Conservation (phyloP, 2,113 vertebrate genomes). For the Tor tambroides region DNA sequence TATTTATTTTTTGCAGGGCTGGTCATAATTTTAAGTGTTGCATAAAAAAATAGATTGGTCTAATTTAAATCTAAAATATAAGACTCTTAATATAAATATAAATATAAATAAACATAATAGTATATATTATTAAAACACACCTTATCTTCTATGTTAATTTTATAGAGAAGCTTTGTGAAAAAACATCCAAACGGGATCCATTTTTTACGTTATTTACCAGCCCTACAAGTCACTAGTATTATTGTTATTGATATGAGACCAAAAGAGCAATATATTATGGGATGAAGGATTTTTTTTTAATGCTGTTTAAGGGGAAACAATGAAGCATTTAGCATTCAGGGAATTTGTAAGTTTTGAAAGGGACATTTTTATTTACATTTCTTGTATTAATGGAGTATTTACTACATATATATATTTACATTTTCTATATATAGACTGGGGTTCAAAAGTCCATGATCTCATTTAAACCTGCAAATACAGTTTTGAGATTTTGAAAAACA, state of each 20-base stretch:
- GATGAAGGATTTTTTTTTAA: too few relatives aligned
- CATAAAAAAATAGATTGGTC: too few relatives aligned
- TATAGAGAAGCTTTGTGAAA: too few relatives aligned
- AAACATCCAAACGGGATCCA: too few relatives aligned
- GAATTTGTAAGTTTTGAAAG: not conserved
- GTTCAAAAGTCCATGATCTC: not conserved
- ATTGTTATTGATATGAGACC: not conserved
- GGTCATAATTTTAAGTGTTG: too few relatives aligned
- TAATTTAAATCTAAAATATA: too few relatives aligned
- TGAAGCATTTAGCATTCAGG: not conserved
- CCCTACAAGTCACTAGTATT: not conserved
- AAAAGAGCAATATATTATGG: not conserved
- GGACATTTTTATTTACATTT: not conserved
- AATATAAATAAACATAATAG: too few relatives aligned
- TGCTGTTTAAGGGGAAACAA: not conserved
- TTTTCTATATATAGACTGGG: not conserved
- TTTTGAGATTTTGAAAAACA: not conserved
- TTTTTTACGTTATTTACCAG: not conserved
- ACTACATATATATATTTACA: not conserved
- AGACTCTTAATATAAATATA: too few relatives aligned
- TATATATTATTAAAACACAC: not conserved
- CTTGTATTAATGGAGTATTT: not conserved
- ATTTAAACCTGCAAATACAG: not conserved
- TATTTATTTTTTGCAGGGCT: too few relatives aligned
- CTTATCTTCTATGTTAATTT: too few relatives aligned